Conservation (phyloP, 2,113 vertebrate genomes). For the Litocranius walleri region DNA sequence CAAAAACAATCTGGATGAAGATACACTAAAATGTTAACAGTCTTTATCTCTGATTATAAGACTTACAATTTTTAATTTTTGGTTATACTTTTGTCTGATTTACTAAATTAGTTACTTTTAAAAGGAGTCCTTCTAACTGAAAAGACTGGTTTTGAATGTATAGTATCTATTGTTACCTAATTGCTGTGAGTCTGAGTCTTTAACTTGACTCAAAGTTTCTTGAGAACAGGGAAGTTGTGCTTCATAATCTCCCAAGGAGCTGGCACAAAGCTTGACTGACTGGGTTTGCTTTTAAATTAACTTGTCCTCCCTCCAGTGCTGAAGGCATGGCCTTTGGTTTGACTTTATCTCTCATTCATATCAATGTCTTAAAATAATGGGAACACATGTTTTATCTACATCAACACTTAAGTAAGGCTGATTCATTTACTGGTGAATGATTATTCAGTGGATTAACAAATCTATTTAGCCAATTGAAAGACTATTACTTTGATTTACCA, state of each 20-base stretch:
- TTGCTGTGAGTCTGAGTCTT: background rate
- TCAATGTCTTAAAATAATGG: constrained; percentile 29
- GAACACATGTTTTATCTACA: constrained; percentile 47
- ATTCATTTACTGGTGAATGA: constrained; percentile 48
- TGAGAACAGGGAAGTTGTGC: background rate
- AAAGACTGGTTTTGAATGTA: background rate
- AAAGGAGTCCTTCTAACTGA: background rate
- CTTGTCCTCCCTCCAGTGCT: background rate
- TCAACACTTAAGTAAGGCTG: constrained; percentile 65
- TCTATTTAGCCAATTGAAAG: constrained; percentile 71
- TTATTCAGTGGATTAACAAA: constrained; percentile 59
- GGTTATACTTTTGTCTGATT: background rate
- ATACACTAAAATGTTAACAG: background rate
- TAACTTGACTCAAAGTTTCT: background rate
- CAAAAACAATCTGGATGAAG: background rate
- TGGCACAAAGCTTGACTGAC: background rate
- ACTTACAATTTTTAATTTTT: background rate
- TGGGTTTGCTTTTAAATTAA: background rate
- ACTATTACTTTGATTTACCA: constrained; percentile 71
- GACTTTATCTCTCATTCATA: constrained; percentile 46
- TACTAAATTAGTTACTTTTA: background rate
- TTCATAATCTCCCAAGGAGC: background rate
- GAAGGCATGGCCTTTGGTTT: background rate
- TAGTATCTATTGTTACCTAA: background rate
- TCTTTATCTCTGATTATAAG: background rate